These are phyloP conservation scores for Marisa cornuarietis DNA, from an alignment of 1,140 invertebrate genomes.

Conservation along the genomic window DNA sequence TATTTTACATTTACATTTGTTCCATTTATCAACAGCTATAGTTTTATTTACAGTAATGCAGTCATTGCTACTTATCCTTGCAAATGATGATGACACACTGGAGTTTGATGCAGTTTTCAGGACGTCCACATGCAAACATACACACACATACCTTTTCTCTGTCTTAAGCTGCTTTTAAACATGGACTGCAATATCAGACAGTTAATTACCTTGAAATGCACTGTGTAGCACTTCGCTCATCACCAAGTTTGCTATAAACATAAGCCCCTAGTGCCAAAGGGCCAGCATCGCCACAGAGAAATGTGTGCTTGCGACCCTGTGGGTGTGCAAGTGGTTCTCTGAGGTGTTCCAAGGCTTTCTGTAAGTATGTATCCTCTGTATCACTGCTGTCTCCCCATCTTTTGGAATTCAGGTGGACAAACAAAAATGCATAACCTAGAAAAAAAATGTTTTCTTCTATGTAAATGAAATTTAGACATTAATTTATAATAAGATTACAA, in stretches of 20 bases:
- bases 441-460: conserved; percentile 6
- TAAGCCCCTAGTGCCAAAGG: conserved; percentile 78
- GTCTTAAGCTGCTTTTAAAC: no score
- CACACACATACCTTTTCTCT: no score
- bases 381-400: conserved; percentile 9
- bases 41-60: no score
- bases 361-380: conserved; percentile 45
- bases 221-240: conserved; percentile 22
- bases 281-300: conserved; percentile 82
- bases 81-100: no score
- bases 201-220: conserved; percentile 13
- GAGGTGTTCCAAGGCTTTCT: conserved; percentile 69
- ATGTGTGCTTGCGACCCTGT: conserved; percentile 71
- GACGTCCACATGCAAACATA: no score
- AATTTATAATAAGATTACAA: not conserved
- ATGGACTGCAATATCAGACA: no score
- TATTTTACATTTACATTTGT: no score
- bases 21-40: no score
- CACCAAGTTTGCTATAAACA: conserved; percentile 69
- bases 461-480: not conserved
- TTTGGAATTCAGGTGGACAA: conserved; percentile 65
- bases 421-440: conserved; percentile 69
- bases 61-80: no score
- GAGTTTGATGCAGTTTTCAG: no score
- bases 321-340: conserved; percentile 65